Evolutionary conservation across 2,888 invertebrate genomes (phyloP).

Genomic region (Pristionchus maxplancki): DNA sequence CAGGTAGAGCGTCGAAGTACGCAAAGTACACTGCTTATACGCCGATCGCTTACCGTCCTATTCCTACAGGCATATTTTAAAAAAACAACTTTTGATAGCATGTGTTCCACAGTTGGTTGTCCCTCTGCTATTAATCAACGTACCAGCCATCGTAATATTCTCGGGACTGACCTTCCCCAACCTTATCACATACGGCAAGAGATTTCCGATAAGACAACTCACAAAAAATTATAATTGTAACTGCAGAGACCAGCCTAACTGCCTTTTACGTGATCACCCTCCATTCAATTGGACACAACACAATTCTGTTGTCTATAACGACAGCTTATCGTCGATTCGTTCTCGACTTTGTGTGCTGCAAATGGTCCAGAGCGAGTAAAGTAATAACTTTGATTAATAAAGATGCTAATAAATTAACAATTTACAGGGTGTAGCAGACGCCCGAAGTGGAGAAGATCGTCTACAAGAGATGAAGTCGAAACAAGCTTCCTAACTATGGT

Average conservation of each 20-base stretch:
- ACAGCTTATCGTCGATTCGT: neutral
- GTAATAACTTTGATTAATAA: too few relatives aligned
- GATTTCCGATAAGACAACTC: neutral
- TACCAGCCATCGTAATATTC: neutral
- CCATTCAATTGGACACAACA: neutral
- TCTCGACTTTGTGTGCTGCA: neutral
- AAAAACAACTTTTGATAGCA: neutral
- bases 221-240: neutral
- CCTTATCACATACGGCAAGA: neutral
- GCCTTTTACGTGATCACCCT: neutral
- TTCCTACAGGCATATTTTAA: neutral
- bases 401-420: too few relatives aligned
- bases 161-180: too few relatives aligned
- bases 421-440: too few relatives aligned
- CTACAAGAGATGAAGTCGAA: too few relatives aligned
- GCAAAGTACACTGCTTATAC: neutral
- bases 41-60: neutral
- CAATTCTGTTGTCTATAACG: neutral
- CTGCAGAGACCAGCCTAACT: neutral
- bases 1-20: neutral
- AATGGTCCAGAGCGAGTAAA: too few relatives aligned
- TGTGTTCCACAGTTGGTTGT: neutral
- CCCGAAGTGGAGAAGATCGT: too few relatives aligned
- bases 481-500: too few relatives aligned
- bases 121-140: neutral